Conservation (phyloP, 1,140 invertebrate species). For the Pseudomyrmex cubaensis region DNA sequence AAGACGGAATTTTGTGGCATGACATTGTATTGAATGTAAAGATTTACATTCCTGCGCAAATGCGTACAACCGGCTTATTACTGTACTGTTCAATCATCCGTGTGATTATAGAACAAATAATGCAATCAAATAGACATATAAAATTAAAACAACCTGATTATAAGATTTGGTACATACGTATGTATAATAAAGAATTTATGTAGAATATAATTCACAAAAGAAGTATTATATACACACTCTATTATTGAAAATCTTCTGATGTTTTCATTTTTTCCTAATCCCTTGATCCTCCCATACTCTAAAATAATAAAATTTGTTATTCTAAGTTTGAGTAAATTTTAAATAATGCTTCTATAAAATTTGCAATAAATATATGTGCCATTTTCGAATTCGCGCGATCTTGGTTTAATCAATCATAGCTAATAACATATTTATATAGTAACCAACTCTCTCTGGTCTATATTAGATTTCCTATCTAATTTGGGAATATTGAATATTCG, state of each 20-base stretch:
- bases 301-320: too few relatives aligned
- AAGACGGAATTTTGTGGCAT: too few relatives aligned
- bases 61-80: neutral
- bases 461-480: conserved; percentile 69
- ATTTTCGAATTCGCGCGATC: conserved; percentile 36
- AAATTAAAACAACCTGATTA: conserved; percentile 22
- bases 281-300: too few relatives aligned
- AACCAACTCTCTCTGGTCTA: conserved; percentile 35
- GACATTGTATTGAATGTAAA: too few relatives aligned
- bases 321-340: too few relatives aligned
- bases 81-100: neutral
- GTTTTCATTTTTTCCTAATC: too few relatives aligned
- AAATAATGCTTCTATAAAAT: neutral
- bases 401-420: conserved; percentile 47
- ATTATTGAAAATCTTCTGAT: too few relatives aligned
- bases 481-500: conserved; percentile 68
- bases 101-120: conserved; percentile 4
- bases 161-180: conserved; percentile 13
- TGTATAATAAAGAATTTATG: conserved; percentile 27
- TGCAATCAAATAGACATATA: neutral
- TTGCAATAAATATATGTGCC: neutral
- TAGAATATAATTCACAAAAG: conserved; percentile 32
- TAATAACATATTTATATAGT: conserved; percentile 56
- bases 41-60: neutral
- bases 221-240: neutral